These are phyloP conservation scores for Cremastinae sp. DNA, from an alignment of 2,888 invertebrate species.

Conservation along the genomic window DNA sequence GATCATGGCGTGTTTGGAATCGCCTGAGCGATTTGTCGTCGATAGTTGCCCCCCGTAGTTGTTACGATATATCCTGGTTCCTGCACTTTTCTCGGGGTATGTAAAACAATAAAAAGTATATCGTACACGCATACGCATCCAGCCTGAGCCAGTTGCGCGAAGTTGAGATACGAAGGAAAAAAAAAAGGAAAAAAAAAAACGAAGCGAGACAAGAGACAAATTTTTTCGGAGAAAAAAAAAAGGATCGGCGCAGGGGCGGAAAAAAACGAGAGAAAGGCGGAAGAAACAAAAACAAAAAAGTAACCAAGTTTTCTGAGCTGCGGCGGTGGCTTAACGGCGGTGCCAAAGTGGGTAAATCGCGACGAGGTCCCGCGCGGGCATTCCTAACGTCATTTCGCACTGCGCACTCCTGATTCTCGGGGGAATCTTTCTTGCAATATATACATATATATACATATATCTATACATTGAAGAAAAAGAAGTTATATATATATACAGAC, in stretches of 20 bases:
- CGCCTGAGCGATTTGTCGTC: constrained; percentile 56
- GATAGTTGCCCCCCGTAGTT: constrained; percentile 51
- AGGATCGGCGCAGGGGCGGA: neutral
- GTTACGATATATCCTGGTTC: constrained; percentile 43
- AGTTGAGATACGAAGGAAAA: constrained; percentile 11
- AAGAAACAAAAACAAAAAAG: constrained; percentile 29
- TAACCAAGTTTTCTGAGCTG: constrained; percentile 30
- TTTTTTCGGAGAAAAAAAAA: constrained; percentile 13
- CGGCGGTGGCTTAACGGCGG: constrained; percentile 39
- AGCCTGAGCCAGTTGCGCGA: constrained; percentile 7
- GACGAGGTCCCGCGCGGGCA: constrained; percentile 46
- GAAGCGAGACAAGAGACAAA: neutral
- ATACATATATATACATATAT: constrained; percentile 32
- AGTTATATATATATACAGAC: constrained; percentile 27
- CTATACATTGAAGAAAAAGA: constrained; percentile 17
- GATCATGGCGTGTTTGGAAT: constrained; percentile 64
- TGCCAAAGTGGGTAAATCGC: constrained; percentile 48
- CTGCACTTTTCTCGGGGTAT: constrained; percentile 43
- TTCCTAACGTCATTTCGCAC: constrained; percentile 61
- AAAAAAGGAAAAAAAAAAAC: constrained; percentile 10
- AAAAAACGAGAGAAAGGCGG: neutral
- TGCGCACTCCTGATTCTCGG: constrained; percentile 49
- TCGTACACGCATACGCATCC: constrained; percentile 7
- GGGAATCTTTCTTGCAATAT: constrained; percentile 40
- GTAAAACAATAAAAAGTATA: constrained; percentile 27